Evolutionary conservation across 2,888 invertebrate genomes (phyloP).

Genomic region (Microctonus brassicae): DNA sequence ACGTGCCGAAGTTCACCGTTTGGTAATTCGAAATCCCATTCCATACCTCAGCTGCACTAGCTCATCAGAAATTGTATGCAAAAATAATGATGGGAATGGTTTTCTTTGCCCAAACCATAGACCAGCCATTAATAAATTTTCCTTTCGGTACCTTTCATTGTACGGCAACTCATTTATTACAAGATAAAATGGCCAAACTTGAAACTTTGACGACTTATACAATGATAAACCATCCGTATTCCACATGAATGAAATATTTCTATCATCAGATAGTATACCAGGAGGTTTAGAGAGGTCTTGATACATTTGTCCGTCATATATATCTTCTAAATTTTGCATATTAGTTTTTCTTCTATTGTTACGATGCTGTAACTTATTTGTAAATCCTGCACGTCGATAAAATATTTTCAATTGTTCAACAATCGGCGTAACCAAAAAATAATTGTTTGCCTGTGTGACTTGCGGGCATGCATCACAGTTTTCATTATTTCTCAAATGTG

Average conservation of each 20-base stretch:
- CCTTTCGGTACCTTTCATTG: slow-evolving; percentile 13
- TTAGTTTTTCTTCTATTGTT: slow-evolving; percentile 26
- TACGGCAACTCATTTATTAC: slow-evolving; percentile 34
- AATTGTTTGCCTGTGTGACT: slow-evolving; percentile 15
- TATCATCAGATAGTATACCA: slow-evolving; percentile 26
- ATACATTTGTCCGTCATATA: slow-evolving; percentile 39
- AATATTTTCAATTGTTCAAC: slow-evolving; percentile 28
- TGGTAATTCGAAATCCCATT: neutral
- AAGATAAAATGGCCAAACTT: slow-evolving; percentile 37
- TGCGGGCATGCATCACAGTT: slow-evolving; percentile 20
- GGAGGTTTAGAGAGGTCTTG: slow-evolving; percentile 7
- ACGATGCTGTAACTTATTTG: slow-evolving; percentile 15
- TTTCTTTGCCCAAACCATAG: slow-evolving; percentile 35
- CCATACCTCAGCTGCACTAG: slow-evolving; percentile 6
- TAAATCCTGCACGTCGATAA: slow-evolving; percentile 33
- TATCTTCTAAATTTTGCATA: slow-evolving; percentile 33
- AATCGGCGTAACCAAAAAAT: slow-evolving; percentile 39
- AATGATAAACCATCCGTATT: too few relatives aligned
- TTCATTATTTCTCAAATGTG: slow-evolving; percentile 2
- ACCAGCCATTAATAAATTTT: slow-evolving; percentile 32
- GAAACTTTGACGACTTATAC: slow-evolving; percentile 36
- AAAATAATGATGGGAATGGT: slow-evolving; percentile 22
- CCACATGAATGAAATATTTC: slow-evolving; percentile 42
- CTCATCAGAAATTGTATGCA: slow-evolving; percentile 10
- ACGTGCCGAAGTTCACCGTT: neutral